Conservation (phyloP, 2,113 vertebrate species). For the Scytalopus superciliaris region DNA sequence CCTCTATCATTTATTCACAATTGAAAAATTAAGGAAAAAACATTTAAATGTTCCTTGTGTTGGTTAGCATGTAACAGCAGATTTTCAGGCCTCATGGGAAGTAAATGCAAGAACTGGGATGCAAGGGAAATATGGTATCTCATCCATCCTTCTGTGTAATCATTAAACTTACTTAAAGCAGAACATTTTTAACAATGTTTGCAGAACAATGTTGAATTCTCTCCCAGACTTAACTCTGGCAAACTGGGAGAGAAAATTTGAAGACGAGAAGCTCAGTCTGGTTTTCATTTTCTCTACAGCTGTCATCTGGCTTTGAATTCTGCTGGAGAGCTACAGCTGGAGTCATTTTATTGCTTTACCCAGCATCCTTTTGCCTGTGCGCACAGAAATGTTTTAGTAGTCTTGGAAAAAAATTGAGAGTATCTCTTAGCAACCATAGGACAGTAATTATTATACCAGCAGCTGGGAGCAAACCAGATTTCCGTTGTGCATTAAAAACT, state of each 20-base stretch:
- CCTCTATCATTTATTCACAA: neutral
- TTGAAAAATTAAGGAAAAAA: constrained; percentile 1
- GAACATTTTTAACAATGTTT: constrained; percentile 58
- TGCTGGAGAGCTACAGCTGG: constrained; percentile 86
- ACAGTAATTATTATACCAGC: constrained; percentile 93
- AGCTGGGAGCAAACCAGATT: constrained; percentile 92
- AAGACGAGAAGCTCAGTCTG: constrained; percentile 82
- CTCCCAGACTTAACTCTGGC: constrained; percentile 47
- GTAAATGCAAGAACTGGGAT: constrained; percentile 41
- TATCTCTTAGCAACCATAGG: constrained; percentile 92
- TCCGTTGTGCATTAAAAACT: constrained; percentile 91
- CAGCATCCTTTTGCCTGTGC: constrained; percentile 81
- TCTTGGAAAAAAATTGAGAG: constrained; percentile 80
- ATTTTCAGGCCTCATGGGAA: constrained; percentile 37
- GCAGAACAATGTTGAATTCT: constrained; percentile 55
- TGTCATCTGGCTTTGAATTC: constrained; percentile 91
- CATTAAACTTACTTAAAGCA: constrained; percentile 57
- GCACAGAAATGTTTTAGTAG: constrained; percentile 74
- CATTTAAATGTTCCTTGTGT: neutral
- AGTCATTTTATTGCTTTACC: constrained; percentile 90
- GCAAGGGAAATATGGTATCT: constrained; percentile 37
- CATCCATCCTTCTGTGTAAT: constrained; percentile 53
- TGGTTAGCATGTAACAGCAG: constrained; percentile 29
- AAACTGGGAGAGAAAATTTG: constrained; percentile 69
- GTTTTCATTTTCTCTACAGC: constrained; percentile 86